Evolutionary conservation across 2,797 vertebrate genomes (phyloP).

Genomic region (Sebastes reedi): DNA sequence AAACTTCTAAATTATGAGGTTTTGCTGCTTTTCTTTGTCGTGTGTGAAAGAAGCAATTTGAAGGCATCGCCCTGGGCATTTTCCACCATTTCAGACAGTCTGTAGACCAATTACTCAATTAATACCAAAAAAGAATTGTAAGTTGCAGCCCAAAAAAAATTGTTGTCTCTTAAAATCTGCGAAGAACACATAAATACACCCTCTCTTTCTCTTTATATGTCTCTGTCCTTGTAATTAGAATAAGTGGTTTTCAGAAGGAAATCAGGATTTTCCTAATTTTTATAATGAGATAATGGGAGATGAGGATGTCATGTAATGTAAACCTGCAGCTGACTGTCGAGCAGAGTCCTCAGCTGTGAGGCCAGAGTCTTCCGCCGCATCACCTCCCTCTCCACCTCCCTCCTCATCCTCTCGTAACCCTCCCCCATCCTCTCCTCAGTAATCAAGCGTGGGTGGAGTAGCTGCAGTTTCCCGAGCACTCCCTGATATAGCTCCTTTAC

Average conservation of each 20-base stretch:
- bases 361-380: conserved; percentile 77
- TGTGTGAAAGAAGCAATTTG: neutral
- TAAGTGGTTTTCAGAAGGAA: neutral
- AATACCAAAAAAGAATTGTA: neutral
- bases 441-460: conserved; percentile 67
- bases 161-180: neutral
- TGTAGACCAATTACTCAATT: neutral
- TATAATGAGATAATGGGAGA: neutral
- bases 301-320: neutral
- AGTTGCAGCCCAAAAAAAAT: neutral
- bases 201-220: neutral
- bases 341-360: conserved; percentile 75
- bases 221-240: neutral
- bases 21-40: too few relatives aligned
- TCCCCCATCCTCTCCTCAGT: conserved; percentile 55
- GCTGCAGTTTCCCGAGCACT: conserved; percentile 78
- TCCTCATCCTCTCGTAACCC: conserved; percentile 66
- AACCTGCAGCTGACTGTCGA: conserved; percentile 82
- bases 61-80: neutral
- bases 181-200: neutral
- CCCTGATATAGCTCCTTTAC: conserved; percentile 85
- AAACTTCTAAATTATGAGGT: neutral
- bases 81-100: neutral
- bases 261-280: neutral
- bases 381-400: conserved; percentile 85